phyloP scores from a whole-genome alignment of 1,140 invertebrate genomes.

The Parapsyche elsis region DNA sequence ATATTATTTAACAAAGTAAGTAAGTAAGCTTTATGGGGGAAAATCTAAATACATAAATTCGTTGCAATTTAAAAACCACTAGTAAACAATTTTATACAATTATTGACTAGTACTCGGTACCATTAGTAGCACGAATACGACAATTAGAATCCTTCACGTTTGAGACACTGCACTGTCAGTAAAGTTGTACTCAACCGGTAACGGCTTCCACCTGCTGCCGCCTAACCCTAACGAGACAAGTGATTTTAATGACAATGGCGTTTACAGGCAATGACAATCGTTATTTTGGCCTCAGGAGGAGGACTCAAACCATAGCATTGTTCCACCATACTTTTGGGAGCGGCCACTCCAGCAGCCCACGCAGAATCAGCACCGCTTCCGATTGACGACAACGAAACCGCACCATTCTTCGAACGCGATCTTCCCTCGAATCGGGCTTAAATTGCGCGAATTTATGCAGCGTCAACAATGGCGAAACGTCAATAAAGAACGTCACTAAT shows the following conservation, averaged over 20 bases:
- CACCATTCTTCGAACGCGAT: background rate
- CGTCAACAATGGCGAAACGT: constrained; percentile 19
- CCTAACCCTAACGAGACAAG: background rate
- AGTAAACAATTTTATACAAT: too few relatives aligned
- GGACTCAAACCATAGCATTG: constrained; percentile 10
- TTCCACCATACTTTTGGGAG: constrained; percentile 36
- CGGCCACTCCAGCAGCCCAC: constrained; percentile 17
- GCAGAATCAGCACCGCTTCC: constrained; percentile 6
- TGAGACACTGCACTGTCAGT: too few relatives aligned
- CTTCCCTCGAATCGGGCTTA: background rate
- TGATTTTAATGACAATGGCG: constrained; percentile 44
- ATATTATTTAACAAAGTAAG: too few relatives aligned
- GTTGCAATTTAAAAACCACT: too few relatives aligned
- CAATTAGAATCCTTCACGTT: too few relatives aligned
- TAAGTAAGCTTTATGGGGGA: too few relatives aligned
- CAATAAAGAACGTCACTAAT: constrained; percentile 33
- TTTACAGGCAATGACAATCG: constrained; percentile 32
- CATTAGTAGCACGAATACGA: too few relatives aligned
- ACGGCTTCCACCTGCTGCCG: constrained; percentile 2
- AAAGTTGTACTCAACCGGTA: background rate
- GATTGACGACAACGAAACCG: background rate
- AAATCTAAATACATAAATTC: too few relatives aligned
- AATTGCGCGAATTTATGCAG: background rate
- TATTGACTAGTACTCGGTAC: too few relatives aligned
- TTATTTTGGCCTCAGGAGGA: constrained; percentile 4